Conservation (phyloP, 2,113 vertebrate species). For the Brachyhypopomus occidentalis region DNA sequence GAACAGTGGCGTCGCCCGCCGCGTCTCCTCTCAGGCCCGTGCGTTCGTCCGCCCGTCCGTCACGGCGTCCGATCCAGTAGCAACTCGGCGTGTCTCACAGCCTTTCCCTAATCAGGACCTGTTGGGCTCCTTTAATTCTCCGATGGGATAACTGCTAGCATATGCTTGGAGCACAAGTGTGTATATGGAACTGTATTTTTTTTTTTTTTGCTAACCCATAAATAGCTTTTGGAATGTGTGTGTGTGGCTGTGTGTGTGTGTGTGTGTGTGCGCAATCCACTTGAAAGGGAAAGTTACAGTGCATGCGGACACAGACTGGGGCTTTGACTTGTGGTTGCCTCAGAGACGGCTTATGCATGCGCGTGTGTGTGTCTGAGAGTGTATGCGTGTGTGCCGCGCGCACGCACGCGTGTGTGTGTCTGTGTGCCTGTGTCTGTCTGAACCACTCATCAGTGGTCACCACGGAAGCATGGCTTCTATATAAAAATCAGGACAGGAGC, state of each 20-base stretch:
- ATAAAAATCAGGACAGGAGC: slow-evolving; percentile 51
- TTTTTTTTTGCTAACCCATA: slow-evolving; percentile 60
- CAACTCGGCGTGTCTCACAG: slow-evolving; percentile 46
- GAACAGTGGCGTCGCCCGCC: too few species aligned
- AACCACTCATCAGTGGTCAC: slow-evolving; percentile 42
- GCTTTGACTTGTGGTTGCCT: slow-evolving; percentile 50
- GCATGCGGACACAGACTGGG: slow-evolving; percentile 40
- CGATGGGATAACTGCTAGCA: slow-evolving; percentile 58
- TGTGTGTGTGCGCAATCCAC: slow-evolving; percentile 40
- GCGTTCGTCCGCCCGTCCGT: slow-evolving; percentile 45
- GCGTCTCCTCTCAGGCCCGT: too few species aligned
- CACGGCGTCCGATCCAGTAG: slow-evolving; percentile 47
- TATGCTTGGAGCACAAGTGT: slow-evolving; percentile 55
- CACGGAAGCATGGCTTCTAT: slow-evolving; percentile 45
- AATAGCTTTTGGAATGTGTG: slow-evolving; percentile 44
- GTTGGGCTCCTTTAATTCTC: slow-evolving; percentile 38
- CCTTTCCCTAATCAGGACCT: slow-evolving; percentile 36
- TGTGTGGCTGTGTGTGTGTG: slow-evolving; percentile 4
- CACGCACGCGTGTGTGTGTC: slow-evolving; percentile 4
- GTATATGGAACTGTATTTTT: slow-evolving; percentile 5
- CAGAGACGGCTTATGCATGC: slow-evolving; percentile 40
- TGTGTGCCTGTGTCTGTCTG: slow-evolving; percentile 27
- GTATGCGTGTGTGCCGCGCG: slow-evolving; percentile 7
- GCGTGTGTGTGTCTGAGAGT: slow-evolving; percentile 38
- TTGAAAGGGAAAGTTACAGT: slow-evolving; percentile 50